A percentile compares a stretch with the other conserved stretches of the same genome.
These are phyloP conservation scores for Penaeus japonicus DNA, from an alignment of 1,140 invertebrate species.

Conservation along the genomic window DNA sequence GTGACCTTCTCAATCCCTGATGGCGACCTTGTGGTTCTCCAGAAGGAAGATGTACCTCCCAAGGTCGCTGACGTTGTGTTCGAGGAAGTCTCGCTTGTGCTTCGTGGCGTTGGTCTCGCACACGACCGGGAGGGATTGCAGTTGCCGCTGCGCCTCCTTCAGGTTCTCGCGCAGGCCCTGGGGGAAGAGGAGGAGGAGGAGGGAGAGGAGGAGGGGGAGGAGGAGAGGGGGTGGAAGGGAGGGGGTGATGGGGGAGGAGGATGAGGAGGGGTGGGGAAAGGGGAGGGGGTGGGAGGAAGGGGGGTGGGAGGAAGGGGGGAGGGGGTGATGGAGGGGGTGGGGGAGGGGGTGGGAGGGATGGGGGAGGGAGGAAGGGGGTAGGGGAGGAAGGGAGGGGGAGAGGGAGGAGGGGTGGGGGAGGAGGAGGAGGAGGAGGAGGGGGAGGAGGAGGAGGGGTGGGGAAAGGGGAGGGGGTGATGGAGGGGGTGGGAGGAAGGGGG, in stretches of 20 bases:
- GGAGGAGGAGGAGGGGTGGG: too few species aligned
- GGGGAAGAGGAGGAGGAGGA: not conserved
- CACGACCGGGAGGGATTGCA: conserved; percentile 21
- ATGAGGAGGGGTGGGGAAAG: not conserved
- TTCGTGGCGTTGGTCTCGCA: conserved; percentile 19
- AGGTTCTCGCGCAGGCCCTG: conserved; percentile 22
- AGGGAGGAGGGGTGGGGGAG: not conserved
- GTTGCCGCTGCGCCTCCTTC: conserved; percentile 9
- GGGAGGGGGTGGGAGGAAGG: not conserved
- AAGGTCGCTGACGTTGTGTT: not conserved
- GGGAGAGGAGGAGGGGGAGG: not conserved
- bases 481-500: not conserved
- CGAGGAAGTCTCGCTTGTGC: not conserved
- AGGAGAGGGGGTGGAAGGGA: not conserved
- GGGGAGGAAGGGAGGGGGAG: too few species aligned
- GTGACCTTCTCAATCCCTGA: not conserved
- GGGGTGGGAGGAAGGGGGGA: not conserved
- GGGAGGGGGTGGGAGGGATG: too few species aligned
- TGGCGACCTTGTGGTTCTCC: conserved; percentile 1
- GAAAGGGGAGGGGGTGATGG: not conserved
- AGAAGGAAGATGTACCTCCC: conserved; percentile 27
- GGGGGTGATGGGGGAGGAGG: not conserved
- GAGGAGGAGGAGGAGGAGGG: not conserved
- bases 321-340: too few species aligned
- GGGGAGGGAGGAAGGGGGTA: too few species aligned